phyloP scores from a whole-genome alignment of 2,797 vertebrate genomes.

The Labeo calbasu region DNA sequence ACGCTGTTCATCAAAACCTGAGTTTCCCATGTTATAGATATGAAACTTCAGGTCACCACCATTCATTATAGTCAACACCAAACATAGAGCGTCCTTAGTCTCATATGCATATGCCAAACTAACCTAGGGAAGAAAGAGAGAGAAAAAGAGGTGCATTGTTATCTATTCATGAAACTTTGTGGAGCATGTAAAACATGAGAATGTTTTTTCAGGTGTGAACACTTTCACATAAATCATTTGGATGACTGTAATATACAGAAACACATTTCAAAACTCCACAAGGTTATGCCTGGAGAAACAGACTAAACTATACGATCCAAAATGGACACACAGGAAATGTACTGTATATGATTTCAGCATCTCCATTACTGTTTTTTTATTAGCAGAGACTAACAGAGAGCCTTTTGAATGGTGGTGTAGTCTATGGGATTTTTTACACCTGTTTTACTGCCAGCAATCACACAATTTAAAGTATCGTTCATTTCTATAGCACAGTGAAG shows the following conservation, averaged over 20 bases:
- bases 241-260: constrained; percentile 8
- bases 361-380: background rate
- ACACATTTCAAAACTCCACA: background rate
- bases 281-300: background rate
- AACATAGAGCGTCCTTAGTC: constrained; percentile 96
- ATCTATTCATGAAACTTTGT: constrained; percentile 39
- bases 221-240: background rate
- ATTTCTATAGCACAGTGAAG: background rate
- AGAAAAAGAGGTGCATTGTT: constrained; percentile 46
- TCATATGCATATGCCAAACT: constrained; percentile 96
- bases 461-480: background rate
- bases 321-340: background rate
- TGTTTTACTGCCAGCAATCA: background rate
- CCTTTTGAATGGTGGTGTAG: background rate
- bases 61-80: constrained; percentile 98
- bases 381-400: background rate
- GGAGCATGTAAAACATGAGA: background rate
- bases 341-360: background rate
- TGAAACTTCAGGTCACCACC: constrained; percentile 97
- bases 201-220: constrained; percentile 7
- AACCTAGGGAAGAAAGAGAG: constrained; percentile 76
- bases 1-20: constrained; percentile 92
- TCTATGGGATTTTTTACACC: background rate
- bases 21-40: constrained; percentile 98
- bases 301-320: constrained; percentile 12